phyloP scores from a whole-genome alignment of 2,113 vertebrate genomes.

The Pungitius pungitius region DNA sequence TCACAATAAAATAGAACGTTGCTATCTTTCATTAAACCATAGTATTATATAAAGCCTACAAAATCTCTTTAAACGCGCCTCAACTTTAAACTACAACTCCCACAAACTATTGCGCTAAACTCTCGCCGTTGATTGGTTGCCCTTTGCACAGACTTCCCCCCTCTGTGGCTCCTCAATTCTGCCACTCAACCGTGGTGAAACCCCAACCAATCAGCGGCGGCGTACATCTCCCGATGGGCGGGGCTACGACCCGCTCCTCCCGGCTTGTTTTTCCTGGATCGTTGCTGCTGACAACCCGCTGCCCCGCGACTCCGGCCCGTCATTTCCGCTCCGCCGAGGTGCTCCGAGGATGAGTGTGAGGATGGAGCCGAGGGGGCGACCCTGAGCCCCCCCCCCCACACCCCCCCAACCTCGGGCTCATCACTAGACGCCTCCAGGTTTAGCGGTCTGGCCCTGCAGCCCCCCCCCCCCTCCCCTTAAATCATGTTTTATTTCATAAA shows the following conservation, averaged over 20 bases:
- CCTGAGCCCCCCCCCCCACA: not conserved
- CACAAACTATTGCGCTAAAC: not conserved
- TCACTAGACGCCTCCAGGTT: conserved; percentile 55
- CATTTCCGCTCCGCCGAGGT: not conserved
- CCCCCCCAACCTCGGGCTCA: not conserved
- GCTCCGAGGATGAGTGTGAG: not conserved
- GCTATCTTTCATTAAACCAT: not conserved
- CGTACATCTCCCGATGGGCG: conserved; percentile 42
- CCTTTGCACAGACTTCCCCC: conserved; percentile 15
- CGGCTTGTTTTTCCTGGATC: conserved; percentile 55
- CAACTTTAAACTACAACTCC: conserved; percentile 48
- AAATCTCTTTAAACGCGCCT: conserved; percentile 3
- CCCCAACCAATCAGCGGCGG: conserved; percentile 48
- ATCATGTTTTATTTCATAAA: conserved; percentile 87
- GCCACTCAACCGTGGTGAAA: conserved; percentile 21
- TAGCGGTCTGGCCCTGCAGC: conserved; percentile 76
- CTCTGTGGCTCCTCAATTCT: not conserved
- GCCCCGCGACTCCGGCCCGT: not conserved
- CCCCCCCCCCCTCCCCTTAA: conserved; percentile 55
- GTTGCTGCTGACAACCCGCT: conserved; percentile 67
- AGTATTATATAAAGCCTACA: not conserved
- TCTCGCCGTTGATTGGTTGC: conserved; percentile 41
- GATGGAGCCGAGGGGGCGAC: not conserved
- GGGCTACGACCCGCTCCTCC: conserved; percentile 12
- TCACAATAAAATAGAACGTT: not conserved